phyloP scores from a whole-genome alignment of 1,140 invertebrate genomes.

The Manduca sexta region DNA sequence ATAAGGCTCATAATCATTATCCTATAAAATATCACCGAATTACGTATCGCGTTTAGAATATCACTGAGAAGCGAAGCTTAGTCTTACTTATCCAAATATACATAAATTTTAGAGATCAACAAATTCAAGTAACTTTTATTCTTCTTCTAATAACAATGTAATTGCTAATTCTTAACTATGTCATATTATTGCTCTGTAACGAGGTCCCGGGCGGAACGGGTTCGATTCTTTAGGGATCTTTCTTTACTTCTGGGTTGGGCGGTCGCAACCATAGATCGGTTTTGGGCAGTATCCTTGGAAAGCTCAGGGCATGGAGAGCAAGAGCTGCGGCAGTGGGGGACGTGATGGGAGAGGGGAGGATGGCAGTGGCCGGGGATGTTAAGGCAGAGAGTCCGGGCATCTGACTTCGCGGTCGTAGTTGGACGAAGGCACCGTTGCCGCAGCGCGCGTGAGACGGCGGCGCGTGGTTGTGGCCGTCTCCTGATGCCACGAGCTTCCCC shows the following conservation, averaged over 20 bases:
- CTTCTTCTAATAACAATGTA: conserved; percentile 14
- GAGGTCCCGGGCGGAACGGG: too few species aligned
- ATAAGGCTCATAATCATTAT: conserved; percentile 55
- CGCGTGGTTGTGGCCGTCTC: conserved; percentile 55
- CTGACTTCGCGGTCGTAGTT: conserved; percentile 40
- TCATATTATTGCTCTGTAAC: conserved; percentile 15
- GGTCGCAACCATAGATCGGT: conserved; percentile 51
- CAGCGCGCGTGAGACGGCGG: conserved; percentile 60
- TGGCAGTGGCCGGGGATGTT: conserved; percentile 22
- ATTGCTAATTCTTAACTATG: conserved; percentile 14
- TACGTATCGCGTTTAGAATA: conserved; percentile 63
- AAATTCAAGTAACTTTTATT: conserved; percentile 35
- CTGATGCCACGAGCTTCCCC: conserved; percentile 50
- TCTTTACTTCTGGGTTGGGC: conserved; percentile 42
- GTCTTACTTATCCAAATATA: conserved; percentile 32
- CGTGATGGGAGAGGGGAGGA: conserved; percentile 39
- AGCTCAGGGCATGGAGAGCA: conserved; percentile 51
- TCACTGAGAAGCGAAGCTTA: conserved; percentile 39
- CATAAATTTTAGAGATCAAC: conserved; percentile 59
- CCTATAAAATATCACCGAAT: conserved; percentile 62
- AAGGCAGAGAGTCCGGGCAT: conserved; percentile 10
- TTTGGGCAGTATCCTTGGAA: conserved; percentile 56
- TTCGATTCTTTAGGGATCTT: conserved; percentile 22
- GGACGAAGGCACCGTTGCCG: conserved; percentile 62
- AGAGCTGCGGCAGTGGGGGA: conserved; percentile 40